Conservation (phyloP, 2,113 vertebrate species). For the Monopterus albus region DNA sequence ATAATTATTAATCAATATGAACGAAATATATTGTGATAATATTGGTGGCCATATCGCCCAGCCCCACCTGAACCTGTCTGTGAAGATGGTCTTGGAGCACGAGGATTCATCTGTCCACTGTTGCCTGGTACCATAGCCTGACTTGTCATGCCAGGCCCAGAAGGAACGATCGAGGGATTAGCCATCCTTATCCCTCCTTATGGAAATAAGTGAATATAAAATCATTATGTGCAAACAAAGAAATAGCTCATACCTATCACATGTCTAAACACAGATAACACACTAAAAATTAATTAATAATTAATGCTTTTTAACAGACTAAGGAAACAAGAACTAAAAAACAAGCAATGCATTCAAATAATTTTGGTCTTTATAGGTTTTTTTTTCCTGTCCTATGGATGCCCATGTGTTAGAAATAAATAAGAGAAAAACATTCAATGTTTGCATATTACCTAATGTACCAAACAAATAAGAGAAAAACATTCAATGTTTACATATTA, state of each 20-base stretch:
- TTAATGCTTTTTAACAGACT: not conserved
- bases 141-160: constrained; percentile 86
- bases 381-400: too few species aligned
- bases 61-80: constrained; percentile 95
- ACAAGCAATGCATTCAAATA: too few species aligned
- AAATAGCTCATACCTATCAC: not conserved
- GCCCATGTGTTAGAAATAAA: too few species aligned
- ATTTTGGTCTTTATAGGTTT: too few species aligned
- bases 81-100: constrained; percentile 87
- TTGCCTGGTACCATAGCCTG: constrained; percentile 87
- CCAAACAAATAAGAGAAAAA: too few species aligned
- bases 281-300: not conserved
- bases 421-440: too few species aligned
- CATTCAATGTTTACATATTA: too few species aligned
- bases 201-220: constrained; percentile 22
- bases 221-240: not conserved
- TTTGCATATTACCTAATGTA: too few species aligned
- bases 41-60: too few species aligned
- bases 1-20: too few species aligned
- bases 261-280: not conserved
- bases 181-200: constrained; percentile 85
- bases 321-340: too few species aligned
- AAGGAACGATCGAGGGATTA: constrained; percentile 91
- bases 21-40: too few species aligned
- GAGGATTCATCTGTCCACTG: constrained; percentile 90